Evolutionary conservation across 2,888 invertebrate genomes (phyloP).

Genomic region (Netelia melanura): DNA sequence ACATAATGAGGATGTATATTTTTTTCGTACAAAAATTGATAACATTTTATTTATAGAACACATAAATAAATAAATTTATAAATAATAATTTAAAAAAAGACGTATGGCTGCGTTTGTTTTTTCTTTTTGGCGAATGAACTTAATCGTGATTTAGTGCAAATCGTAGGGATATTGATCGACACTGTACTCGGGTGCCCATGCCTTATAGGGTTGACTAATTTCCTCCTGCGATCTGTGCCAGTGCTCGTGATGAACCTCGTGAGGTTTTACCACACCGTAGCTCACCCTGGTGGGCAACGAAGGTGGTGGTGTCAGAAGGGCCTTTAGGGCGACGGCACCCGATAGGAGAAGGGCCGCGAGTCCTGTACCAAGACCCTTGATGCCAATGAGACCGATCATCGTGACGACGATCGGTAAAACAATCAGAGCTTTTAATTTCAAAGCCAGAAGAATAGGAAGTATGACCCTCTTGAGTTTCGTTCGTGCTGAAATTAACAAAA

Average conservation of each 20-base stretch:
- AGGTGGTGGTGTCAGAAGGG: constrained; percentile 79
- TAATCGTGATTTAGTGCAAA: constrained; percentile 70
- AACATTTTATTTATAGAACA: constrained; percentile 55
- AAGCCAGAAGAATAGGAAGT: constrained; percentile 87
- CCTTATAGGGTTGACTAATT: constrained; percentile 80
- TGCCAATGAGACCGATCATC: constrained; percentile 87
- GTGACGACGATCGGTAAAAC: constrained; percentile 88
- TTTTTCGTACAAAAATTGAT: constrained; percentile 24
- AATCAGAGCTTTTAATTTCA: constrained; percentile 88
- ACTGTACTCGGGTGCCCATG: constrained; percentile 80
- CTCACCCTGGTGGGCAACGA: constrained; percentile 79
- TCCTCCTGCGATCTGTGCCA: constrained; percentile 84
- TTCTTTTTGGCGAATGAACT: constrained; percentile 20
- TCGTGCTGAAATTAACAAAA: constrained; percentile 82
- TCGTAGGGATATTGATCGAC: constrained; percentile 81
- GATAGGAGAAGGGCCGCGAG: constrained; percentile 88
- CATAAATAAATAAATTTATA: constrained; percentile 59
- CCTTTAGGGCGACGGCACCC: constrained; percentile 83
- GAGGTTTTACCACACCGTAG: constrained; percentile 81
- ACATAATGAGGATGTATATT: background rate
- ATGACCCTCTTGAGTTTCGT: constrained; percentile 88
- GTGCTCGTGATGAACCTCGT: constrained; percentile 82
- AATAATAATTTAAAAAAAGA: constrained; percentile 47
- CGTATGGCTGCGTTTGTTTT: constrained; percentile 37
- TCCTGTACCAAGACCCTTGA: constrained; percentile 89